Base-by-base conservation (phyloP, 2,113 vertebrate species). In the Nothocercus julius region DNA sequence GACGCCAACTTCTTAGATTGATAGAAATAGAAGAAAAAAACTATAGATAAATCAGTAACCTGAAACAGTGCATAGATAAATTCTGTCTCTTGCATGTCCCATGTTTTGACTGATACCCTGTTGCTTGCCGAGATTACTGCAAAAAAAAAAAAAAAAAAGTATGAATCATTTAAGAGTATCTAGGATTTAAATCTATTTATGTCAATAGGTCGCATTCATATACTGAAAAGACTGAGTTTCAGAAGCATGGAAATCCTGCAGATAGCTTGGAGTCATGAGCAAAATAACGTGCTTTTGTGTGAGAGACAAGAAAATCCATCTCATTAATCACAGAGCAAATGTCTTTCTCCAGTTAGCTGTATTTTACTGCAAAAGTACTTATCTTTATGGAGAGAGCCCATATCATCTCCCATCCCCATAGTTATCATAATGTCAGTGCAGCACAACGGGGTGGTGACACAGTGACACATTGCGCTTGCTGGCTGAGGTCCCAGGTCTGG, bases 11-110 rank as follows among this genome's bases (percentile, higher is more conserved):
- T 78, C 36, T 75, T 62, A 44, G 56, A 47, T 64, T 79, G 77
- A 89, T 22, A 85, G 75, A 95, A 92, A 51, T 34, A 73, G 70
- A 67, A 87, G 63, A 69, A 84, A 96, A 96, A 91, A 58, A 36
- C 53, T 82, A 53, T 62, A 85, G 83, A 78, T 89, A 94, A 93
- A 95, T 89, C 77, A 87, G 38, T 56, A 84, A 61, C 28, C 27
- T 68, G 81, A 66, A 90, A 54, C 66, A 82, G 78, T 0, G 1
- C 16, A 6, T 75, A 81, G 68, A 19, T 67, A 40, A 59, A 74
- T 85, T 47, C 36, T 82, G 79, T 85, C 84, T 95, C 69, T 89
- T 74, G 81, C 59, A 54, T 74, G 53, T 68, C 36, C 59, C 72
- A 27, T 85, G 74, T 90, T 95, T 80, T 94, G 88, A 93, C 45